These are phyloP conservation scores for Polymixis flavicincta DNA, from an alignment of 2,888 invertebrate genomes.

Conservation along the genomic window DNA sequence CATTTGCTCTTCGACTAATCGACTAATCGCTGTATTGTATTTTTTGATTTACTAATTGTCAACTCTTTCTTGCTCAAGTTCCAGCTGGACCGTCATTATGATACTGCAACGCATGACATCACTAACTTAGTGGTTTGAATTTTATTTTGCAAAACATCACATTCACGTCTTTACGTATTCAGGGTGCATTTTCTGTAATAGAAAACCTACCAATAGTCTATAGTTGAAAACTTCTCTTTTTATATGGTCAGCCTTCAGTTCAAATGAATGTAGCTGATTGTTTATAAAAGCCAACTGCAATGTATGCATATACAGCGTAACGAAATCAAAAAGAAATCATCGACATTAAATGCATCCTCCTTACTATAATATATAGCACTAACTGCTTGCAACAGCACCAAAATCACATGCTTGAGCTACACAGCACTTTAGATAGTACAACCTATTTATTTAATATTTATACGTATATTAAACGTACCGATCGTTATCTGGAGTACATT, in stretches of 20 bases:
- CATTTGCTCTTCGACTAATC: constrained; percentile 87
- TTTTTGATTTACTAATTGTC: constrained; percentile 85
- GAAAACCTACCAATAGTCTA: not conserved
- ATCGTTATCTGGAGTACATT: constrained; percentile 61
- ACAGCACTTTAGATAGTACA: constrained; percentile 73
- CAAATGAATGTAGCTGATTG: not conserved
- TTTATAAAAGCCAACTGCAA: not conserved
- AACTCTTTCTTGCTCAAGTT: constrained; percentile 78
- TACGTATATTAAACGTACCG: constrained; percentile 58
- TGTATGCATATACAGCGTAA: too few relatives aligned
- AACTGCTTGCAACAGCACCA: constrained; percentile 87
- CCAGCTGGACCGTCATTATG: constrained; percentile 79
- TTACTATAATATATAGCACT: constrained; percentile 79
- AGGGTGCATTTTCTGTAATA: constrained; percentile 73
- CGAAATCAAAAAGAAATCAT: too few relatives aligned
- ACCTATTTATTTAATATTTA: constrained; percentile 58
- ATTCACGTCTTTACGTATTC: constrained; percentile 61
- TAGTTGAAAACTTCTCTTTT: not conserved
- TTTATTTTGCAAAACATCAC: constrained; percentile 76
- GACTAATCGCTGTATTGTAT: constrained; percentile 86
- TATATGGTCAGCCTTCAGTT: not conserved
- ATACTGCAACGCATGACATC: constrained; percentile 82
- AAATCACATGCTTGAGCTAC: constrained; percentile 82
- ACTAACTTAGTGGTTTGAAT: constrained; percentile 77
- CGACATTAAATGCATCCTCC: constrained; percentile 77